Evolutionary conservation across 2,888 invertebrate genomes (phyloP).

Genomic region (Ormyrus nitidulus): DNA sequence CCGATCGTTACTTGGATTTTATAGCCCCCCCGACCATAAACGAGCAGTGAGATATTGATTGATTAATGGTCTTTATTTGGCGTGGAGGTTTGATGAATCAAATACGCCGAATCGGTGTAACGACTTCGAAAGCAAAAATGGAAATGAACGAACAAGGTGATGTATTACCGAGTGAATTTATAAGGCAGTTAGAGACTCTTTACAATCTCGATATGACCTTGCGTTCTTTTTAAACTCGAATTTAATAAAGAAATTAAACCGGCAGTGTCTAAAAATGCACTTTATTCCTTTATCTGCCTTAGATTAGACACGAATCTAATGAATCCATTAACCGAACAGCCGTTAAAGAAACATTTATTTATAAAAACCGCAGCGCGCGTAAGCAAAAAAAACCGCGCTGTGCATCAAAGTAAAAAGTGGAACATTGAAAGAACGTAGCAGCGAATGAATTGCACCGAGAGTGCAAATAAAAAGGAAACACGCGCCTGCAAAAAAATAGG

Average conservation of each 20-base stretch:
- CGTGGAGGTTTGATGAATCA: constrained; percentile 13
- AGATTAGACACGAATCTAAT: too few species aligned
- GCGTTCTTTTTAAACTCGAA: too few species aligned
- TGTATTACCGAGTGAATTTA: too few species aligned
- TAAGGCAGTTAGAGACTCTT: too few species aligned
- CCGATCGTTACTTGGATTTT: constrained; percentile 11
- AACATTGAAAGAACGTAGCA: constrained; percentile 18
- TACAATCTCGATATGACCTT: too few species aligned
- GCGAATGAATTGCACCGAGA: not conserved
- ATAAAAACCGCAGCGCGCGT: too few species aligned
- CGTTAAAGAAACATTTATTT: too few species aligned
- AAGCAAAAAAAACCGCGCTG: too few species aligned
- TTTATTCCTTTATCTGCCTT: too few species aligned
- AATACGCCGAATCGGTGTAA: constrained; percentile 25
- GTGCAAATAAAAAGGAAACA: not conserved
- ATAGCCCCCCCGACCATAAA: constrained; percentile 17
- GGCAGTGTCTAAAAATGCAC: too few species aligned
- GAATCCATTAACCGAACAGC: too few species aligned
- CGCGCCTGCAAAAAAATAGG: not conserved
- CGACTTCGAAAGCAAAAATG: not conserved
- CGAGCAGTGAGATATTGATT: constrained; percentile 29
- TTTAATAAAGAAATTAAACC: too few species aligned
- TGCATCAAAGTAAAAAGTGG: constrained; percentile 14
- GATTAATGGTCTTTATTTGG: constrained; percentile 40
- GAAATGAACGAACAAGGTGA: not conserved